A percentile compares a stretch with the other conserved stretches of the same genome.
Evolutionary conservation across 2,113 vertebrate species (phyloP).

Genomic region (Connochaetes taurinus): DNA sequence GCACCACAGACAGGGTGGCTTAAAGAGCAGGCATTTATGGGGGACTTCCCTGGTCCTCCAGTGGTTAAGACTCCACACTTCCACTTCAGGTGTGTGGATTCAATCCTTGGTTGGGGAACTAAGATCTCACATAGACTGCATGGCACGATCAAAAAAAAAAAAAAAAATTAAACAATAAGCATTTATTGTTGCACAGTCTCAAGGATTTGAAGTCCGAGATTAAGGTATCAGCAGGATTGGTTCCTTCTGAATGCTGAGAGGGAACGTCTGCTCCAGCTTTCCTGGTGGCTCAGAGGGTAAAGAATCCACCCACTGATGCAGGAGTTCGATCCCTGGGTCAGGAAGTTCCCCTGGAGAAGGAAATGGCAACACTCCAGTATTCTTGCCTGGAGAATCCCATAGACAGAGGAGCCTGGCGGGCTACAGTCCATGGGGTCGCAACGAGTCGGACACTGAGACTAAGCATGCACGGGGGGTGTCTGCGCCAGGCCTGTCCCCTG

Average conservation of each 20-base stretch:
- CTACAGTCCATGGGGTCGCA: fast-evolving
- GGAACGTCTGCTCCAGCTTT: not conserved
- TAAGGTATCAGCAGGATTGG: too few species aligned
- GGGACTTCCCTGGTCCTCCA: not conserved
- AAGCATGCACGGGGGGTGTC: not conserved
- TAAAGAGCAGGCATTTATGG: not conserved
- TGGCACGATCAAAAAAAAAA: not conserved
- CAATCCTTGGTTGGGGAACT: not conserved
- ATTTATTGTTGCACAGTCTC: not conserved
- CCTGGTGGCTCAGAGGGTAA: not conserved
- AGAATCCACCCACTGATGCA: not conserved
- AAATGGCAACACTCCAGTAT: not conserved
- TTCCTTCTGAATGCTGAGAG: not conserved
- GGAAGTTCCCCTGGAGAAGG: not conserved
- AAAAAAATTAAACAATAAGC: not conserved
- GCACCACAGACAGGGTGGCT: not conserved
- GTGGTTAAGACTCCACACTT: not conserved
- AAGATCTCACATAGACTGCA: not conserved
- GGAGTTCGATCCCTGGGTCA: not conserved
- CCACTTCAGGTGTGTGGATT: not conserved
- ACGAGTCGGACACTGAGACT: fast-evolving
- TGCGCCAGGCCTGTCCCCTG: not conserved
- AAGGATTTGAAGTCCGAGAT: not conserved
- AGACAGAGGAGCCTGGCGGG: fast-evolving
- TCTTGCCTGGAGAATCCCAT: not conserved